Evolutionary conservation across 2,888 invertebrate species (phyloP), one percentile per base, ranked within the genome.

Genomic region (Bursaphelenchus okinawaensis): DNA sequence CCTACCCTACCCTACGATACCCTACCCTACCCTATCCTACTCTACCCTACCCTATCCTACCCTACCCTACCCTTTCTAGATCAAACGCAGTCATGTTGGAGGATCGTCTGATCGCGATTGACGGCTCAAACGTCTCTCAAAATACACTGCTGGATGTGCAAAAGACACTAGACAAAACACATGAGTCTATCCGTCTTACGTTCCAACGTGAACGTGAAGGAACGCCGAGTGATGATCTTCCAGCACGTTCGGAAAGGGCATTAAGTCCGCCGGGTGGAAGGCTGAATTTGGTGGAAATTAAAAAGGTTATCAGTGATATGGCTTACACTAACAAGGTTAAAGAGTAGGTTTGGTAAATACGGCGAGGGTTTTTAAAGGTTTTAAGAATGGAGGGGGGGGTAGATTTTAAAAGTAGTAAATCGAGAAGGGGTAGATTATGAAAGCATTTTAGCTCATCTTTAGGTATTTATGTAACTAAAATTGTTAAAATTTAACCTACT

Each of bases 241-340:
- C 56, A n/a, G 16, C 12, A 28, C 23, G 56, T 4, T 16, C n/a
- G 20, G 60, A 59, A 1, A 16, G 60, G 16, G 54, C 54, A 3
- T 12, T 27, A 54, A 54, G 16, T 4, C 54, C 54, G n/a, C 3
- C 60, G n/a, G 1, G 19, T 61, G 20, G 51, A 20, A 31, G 60
- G 4, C 50, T 59, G 6, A 59, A 59, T 6, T 52, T 59, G 4
- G 19, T 59, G 9, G 60, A 59, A n/a, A 59, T 59, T 16, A 31
- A 59, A 9, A 59, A 59, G 7, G 50, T 59, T 9, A 59, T 59
- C 51, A 26, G 29, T 9, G 60, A 50, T 4, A 26, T 59, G 29
- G 19, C 60, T 2, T 22, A 20, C 1, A 20, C 55, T 19, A 20
- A 16, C 2, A 31, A 40, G 26, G 22, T 19, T 20, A 20, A 59